Evolutionary conservation across 2,888 invertebrate genomes (phyloP), one percentile per base, ranked within the genome.

Genomic region (Laothoe populi): DNA sequence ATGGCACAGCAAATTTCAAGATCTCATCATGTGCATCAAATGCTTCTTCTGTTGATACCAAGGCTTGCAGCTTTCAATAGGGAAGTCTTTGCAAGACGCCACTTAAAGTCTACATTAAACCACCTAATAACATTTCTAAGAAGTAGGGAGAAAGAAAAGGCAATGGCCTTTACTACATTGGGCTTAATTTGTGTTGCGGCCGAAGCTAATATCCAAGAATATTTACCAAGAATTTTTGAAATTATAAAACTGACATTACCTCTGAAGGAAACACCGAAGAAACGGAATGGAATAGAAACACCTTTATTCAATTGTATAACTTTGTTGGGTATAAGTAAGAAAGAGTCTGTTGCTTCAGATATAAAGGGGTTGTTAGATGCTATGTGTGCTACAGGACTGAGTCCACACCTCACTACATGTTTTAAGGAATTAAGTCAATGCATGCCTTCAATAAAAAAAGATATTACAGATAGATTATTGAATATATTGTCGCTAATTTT

Each of bases 291-390:
- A 0, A 93, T 96, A 31, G 99, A 99, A 78, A 96, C 98, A 0
- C 95, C 97, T 0, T 96, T 99, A 45, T 99, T 99, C 82, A 96
- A 97, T 62, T 99, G 99, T 86, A 96, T 99, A n/a, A 98, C 98
- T 13, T 94, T 99, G 68, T 87, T 99, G 48, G 97, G 97, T 0
- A 96, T 97, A 80, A 98, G 99, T 0, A 96, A 98, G 62, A 96
- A 96, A 69, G 95, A 96, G 61, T 94, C 95, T 67, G 96, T 98
- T 38, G 95, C 95, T 11, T 93, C 94, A 73, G 97, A 98, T 79
- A 95, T 99, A 0, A 95, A 95, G 63, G 97, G 97, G 63, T 93
- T 99, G 38, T 88, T 99, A 35, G 98, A 98, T 68, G 96, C 97
- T 53, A 98, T 99, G 97, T 95, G 99, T 78, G 96, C 96, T 0